Base-by-base conservation (phyloP, 2,113 vertebrate genomes). In the Nesospiza acunhae region DNA sequence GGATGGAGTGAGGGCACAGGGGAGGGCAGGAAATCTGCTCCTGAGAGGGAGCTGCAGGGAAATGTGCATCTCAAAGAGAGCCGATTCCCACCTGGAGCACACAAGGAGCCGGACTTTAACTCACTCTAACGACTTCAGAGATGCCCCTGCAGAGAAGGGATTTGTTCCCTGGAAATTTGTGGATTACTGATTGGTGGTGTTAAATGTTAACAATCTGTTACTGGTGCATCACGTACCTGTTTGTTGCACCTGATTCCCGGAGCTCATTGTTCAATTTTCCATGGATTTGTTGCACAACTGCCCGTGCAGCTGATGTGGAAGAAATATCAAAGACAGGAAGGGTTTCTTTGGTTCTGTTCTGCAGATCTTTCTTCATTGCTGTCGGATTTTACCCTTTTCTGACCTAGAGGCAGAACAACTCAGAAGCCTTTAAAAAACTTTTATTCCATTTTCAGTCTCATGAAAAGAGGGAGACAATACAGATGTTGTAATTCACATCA, bases 51-150 rank as follows among this genome's bases (percentile, higher is more conserved):
- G 14, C 42, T 64, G 67, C 66, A 31, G 42, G 49, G 37, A 37
- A 66, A 59, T 33, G 18, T 44, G 27, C 59, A 20, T 2, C 27
- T 66, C 42, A 7, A 1, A 11, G 9, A 30, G 49, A 49, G 27
- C 69, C 13, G 30, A 30, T 41, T 53, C 62, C 78, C 55, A 39
- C 46, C 69, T 30, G 87, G 52, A 46, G 59, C 46, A 50, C 28
- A 8, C 15, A 1, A 18, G 69, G 77, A 53, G 39, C 24, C 0
- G 0, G 24, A 31, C 21, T 5, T 53, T 11, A 39, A 26, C 28
- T 39, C 52, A 6, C 24, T 27, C 11, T 4, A 26, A 33, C 0
- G 7, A 11, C 15, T 60, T 6, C n/a, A 46, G 14, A 39, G 33
- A n/a, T 30, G 20, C 11, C 15, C 28, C 44, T 39, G 77, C 53